Conservation (phyloP, 2,797 vertebrate species). For the Anisognathus igniventris region DNA sequence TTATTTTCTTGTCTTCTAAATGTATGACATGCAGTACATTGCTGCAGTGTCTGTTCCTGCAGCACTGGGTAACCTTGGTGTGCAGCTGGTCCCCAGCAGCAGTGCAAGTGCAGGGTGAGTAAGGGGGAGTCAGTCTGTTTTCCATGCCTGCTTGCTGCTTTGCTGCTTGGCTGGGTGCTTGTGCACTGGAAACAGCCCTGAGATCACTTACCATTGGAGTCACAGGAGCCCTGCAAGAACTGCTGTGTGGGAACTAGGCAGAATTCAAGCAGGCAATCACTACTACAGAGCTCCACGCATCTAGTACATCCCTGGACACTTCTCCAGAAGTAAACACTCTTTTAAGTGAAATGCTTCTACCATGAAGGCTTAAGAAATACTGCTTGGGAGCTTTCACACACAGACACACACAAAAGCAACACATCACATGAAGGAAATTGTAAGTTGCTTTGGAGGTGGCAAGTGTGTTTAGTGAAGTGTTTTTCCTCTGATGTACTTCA, state of each 20-base stretch:
- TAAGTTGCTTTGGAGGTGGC: not conserved
- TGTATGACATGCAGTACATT: fast-evolving
- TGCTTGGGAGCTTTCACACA: not conserved
- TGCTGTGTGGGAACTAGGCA: not conserved
- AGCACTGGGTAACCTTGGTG: not conserved
- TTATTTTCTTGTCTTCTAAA: not conserved
- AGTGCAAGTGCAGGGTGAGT: fast-evolving
- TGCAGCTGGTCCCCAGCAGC: not conserved
- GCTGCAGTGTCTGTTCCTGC: not conserved
- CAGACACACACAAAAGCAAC: not conserved
- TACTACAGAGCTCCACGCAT: fast-evolving
- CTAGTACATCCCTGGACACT: not conserved
- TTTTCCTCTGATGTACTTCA: not conserved
- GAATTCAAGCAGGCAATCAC: not conserved
- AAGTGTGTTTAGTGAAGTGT: not conserved
- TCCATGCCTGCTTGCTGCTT: fast-evolving
- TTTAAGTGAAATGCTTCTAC: not conserved
- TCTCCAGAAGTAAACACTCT: not conserved
- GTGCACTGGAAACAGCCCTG: not conserved
- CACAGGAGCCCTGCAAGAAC: not conserved
- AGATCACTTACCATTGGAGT: not conserved
- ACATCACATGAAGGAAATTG: not conserved
- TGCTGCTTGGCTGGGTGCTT: fast-evolving
- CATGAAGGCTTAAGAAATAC: not conserved
- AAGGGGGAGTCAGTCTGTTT: not conserved